Conservation (phyloP, 37 sponge, comb jelly and placozoan species). For the Bolinopsis microptera region DNA sequence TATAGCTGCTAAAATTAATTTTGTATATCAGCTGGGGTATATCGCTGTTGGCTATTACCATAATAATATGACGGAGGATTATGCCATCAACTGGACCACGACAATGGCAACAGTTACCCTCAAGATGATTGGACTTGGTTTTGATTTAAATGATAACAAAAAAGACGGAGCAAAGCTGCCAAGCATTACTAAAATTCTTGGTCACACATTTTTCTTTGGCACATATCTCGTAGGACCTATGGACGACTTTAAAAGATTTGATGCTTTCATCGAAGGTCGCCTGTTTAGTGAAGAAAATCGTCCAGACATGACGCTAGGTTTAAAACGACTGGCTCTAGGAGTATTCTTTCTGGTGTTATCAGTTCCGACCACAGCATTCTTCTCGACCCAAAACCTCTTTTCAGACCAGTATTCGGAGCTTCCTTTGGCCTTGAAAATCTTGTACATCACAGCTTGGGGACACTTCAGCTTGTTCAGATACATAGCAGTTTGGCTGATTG, state of each 20-base stretch:
- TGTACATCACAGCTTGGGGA: background rate
- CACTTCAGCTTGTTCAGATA: constrained; percentile 59
- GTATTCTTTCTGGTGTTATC: background rate
- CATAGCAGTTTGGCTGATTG: constrained; percentile 45
- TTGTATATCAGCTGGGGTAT: constrained; percentile 15
- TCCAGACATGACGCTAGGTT: background rate
- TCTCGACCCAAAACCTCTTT: background rate
- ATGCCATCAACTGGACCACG: constrained; percentile 61
- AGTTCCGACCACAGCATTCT: background rate
- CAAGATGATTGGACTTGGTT: constrained; percentile 41
- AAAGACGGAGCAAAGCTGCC: background rate
- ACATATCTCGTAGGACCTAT: constrained; percentile 44
- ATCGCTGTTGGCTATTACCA: constrained; percentile 10
- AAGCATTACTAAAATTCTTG: background rate
- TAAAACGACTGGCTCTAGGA: constrained; percentile 13
- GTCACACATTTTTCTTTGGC: constrained; percentile 4
- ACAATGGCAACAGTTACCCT: background rate
- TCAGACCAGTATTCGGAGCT: background rate
- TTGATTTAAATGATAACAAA: constrained; percentile 17
- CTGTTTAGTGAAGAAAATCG: background rate
- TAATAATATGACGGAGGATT: constrained; percentile 33
- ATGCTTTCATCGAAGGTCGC: background rate
- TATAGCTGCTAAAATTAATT: constrained; percentile 1
- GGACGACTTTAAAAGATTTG: constrained; percentile 6
- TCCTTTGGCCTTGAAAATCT: background rate